These are phyloP conservation scores for Drosophila neonasuta DNA, from an alignment of 2,888 invertebrate species.

Conservation along the genomic window DNA sequence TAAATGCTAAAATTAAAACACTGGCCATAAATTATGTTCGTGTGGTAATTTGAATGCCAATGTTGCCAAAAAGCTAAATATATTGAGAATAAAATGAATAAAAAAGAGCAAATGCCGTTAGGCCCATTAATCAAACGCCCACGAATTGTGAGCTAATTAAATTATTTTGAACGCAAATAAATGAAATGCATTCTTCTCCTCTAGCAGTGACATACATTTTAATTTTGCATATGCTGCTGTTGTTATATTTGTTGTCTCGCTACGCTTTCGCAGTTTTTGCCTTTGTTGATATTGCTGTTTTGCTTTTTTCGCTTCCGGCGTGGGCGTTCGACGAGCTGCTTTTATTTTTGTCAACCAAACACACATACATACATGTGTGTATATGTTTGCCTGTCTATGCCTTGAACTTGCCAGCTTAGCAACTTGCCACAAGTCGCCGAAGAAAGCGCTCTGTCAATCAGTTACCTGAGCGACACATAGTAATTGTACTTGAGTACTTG, in stretches of 20 bases:
- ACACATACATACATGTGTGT: slow-evolving; percentile 8
- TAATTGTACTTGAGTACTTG: neutral
- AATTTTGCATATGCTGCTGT: slow-evolving; percentile 35
- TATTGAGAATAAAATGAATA: neutral
- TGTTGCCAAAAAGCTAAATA: slow-evolving; percentile 13
- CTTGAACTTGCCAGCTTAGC: slow-evolving; percentile 62
- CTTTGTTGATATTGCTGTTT: slow-evolving; percentile 23
- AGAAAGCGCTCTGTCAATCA: slow-evolving; percentile 9
- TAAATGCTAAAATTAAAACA: neutral
- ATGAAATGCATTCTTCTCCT: slow-evolving; percentile 49
- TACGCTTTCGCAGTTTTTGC: slow-evolving; percentile 28
- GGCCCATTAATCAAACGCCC: slow-evolving; percentile 67
- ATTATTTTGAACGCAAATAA: slow-evolving; percentile 39
- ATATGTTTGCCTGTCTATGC: slow-evolving; percentile 24
- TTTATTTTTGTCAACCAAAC: slow-evolving; percentile 52
- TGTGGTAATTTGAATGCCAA: slow-evolving; percentile 18
- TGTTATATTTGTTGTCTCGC: slow-evolving; percentile 7
- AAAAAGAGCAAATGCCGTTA: slow-evolving; percentile 12
- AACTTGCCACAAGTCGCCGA: slow-evolving; percentile 43
- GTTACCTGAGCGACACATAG: slow-evolving; percentile 5
- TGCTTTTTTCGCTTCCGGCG: slow-evolving; percentile 55
- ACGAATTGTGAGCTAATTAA: slow-evolving; percentile 45
- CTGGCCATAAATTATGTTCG: neutral
- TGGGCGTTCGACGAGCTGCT: slow-evolving; percentile 43
- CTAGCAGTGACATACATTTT: slow-evolving; percentile 67